Evolutionary conservation across 2,888 invertebrate genomes (phyloP).

Genomic region (Chromoteleia sp.): DNA sequence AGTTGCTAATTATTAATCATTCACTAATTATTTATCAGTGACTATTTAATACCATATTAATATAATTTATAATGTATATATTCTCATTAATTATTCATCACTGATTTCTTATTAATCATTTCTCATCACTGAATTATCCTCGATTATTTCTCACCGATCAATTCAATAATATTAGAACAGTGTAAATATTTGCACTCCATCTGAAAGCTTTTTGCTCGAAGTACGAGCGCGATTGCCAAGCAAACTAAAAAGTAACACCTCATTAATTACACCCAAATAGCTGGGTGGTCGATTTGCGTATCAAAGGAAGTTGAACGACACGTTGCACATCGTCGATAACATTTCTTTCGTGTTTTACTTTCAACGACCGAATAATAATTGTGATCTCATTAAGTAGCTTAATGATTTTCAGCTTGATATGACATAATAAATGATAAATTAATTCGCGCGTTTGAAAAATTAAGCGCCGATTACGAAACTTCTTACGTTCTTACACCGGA

Average conservation of each 20-base stretch:
- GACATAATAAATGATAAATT: conserved; percentile 45
- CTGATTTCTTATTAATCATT: too few relatives aligned
- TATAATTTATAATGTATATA: too few relatives aligned
- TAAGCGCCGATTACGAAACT: conserved; percentile 17
- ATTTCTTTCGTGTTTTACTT: conserved; percentile 29
- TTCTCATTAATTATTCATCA: too few relatives aligned
- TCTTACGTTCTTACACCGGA: too few relatives aligned
- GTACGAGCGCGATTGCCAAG: neutral
- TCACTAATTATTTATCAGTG: too few relatives aligned
- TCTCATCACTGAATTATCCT: too few relatives aligned
- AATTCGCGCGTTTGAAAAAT: conserved; percentile 18
- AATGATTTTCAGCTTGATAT: conserved; percentile 20
- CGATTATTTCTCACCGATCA: too few relatives aligned
- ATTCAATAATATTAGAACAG: too few relatives aligned
- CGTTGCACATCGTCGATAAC: conserved; percentile 3
- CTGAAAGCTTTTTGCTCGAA: too few relatives aligned
- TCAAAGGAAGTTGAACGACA: neutral
- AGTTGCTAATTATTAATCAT: too few relatives aligned
- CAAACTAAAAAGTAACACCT: neutral
- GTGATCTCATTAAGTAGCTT: conserved; percentile 20
- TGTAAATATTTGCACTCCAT: too few relatives aligned
- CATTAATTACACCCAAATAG: conserved; percentile 7
- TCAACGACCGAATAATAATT: conserved; percentile 32
- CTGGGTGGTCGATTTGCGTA: conserved; percentile 19
- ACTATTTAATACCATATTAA: too few relatives aligned